Conservation (phyloP, 2,888 invertebrate genomes). For the Polymixis flavicincta region DNA sequence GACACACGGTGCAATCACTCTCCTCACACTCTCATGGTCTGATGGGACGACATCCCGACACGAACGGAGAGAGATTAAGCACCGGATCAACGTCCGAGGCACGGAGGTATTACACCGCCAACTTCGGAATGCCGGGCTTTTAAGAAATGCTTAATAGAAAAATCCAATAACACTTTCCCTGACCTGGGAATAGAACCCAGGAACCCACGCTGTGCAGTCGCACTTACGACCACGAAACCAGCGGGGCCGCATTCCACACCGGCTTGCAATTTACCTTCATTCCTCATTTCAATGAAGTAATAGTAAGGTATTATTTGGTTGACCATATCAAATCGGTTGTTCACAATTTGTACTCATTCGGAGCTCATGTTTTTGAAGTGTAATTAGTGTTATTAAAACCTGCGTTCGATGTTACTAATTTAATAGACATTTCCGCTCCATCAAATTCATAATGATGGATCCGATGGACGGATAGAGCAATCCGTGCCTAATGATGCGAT, state of each 20-base stretch:
- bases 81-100: background rate
- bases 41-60: background rate
- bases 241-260: background rate
- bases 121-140: background rate
- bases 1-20: background rate
- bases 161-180: background rate
- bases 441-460: slow-evolving; percentile 29
- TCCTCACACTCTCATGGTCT: background rate
- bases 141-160: background rate
- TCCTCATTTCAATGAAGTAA: background rate
- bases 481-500: slow-evolving; percentile 25
- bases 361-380: background rate
- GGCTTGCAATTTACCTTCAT: background rate
- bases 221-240: background rate
- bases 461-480: slow-evolving; percentile 22
- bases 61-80: background rate
- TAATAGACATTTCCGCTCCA: slow-evolving; percentile 16
- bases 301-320: slow-evolving; percentile 12
- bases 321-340: slow-evolving; percentile 1
- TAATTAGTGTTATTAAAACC: slow-evolving; percentile 5
- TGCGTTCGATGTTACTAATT: background rate
- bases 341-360: background rate
- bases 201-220: background rate
- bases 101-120: background rate
- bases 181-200: background rate